A percentile compares a stretch with the other conserved stretches of the same genome.
Evolutionary conservation across 2,113 vertebrate genomes (phyloP).

Genomic region (Limnothrissa miodon): DNA sequence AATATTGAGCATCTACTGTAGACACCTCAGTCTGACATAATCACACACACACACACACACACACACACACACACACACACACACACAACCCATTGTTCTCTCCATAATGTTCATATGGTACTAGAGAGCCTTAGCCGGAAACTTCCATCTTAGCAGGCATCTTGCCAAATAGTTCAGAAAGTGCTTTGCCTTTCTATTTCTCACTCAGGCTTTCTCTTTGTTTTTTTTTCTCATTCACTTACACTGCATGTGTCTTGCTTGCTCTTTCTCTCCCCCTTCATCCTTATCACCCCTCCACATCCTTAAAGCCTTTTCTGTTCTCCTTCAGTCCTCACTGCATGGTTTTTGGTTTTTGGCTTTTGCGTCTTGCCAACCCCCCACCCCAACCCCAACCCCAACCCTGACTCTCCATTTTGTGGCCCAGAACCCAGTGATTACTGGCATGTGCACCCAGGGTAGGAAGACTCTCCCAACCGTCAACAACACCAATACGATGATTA

Average conservation of each 20-base stretch:
- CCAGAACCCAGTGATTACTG: slow-evolving; percentile 33
- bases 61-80: too few species aligned
- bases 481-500: slow-evolving; percentile 35
- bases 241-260: background rate
- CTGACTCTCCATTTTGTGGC: background rate
- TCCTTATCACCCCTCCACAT: background rate
- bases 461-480: slow-evolving; percentile 34
- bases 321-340: background rate
- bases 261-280: background rate
- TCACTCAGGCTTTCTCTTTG: background rate
- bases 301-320: background rate
- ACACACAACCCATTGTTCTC: background rate
- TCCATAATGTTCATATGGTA: background rate
- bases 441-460: slow-evolving; percentile 1
- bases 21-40: too few species aligned
- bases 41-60: too few species aligned
- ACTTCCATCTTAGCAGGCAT: background rate
- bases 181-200: background rate
- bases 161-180: background rate
- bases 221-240: background rate
- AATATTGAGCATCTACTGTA: too few species aligned
- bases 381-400: too few species aligned
- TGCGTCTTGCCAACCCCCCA: background rate
- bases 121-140: background rate
- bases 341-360: background rate